These are phyloP conservation scores for Craseonycteris thonglongyai DNA, from an alignment of 2,113 vertebrate genomes.

Conservation along the genomic window DNA sequence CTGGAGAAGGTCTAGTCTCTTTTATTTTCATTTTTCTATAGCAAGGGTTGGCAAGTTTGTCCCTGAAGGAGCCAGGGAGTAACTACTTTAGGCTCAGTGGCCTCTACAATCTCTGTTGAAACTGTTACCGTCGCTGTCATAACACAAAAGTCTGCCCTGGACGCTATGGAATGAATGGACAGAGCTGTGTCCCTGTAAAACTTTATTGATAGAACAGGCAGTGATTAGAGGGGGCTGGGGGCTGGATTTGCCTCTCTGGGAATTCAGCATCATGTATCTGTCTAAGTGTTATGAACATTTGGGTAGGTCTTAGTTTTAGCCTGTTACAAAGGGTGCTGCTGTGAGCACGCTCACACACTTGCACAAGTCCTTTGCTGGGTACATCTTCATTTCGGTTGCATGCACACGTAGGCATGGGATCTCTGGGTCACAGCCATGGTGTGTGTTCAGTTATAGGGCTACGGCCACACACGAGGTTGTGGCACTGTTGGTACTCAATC, in stretches of 20 bases:
- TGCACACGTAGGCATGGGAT: accelerated
- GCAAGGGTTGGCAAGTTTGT: not conserved
- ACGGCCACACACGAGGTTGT: accelerated
- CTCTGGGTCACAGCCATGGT: accelerated
- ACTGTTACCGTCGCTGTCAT: not conserved
- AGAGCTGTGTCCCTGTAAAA: not conserved
- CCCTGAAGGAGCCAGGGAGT: not conserved
- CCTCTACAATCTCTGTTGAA: not conserved
- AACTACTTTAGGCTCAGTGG: not conserved
- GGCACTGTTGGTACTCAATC: no score
- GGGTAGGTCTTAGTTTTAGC: not conserved
- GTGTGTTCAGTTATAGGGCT: accelerated
- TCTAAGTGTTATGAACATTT: not conserved
- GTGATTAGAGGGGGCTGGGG: not conserved
- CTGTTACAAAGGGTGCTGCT: no score
- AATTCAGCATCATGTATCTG: accelerated
- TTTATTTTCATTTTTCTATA: not conserved
- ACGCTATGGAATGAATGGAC: not conserved
- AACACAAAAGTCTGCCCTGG: not conserved
- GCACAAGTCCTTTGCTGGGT: accelerated
- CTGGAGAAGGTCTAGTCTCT: not conserved
- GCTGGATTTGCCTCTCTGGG: not conserved
- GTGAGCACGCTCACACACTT: accelerated
- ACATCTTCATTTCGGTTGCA: accelerated
- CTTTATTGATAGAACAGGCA: not conserved